Percentiles rank a stretch among this genome's conserved stretches.
Evolutionary conservation across 2,888 invertebrate species (phyloP).

Genomic region (Chloroclysta siterata): DNA sequence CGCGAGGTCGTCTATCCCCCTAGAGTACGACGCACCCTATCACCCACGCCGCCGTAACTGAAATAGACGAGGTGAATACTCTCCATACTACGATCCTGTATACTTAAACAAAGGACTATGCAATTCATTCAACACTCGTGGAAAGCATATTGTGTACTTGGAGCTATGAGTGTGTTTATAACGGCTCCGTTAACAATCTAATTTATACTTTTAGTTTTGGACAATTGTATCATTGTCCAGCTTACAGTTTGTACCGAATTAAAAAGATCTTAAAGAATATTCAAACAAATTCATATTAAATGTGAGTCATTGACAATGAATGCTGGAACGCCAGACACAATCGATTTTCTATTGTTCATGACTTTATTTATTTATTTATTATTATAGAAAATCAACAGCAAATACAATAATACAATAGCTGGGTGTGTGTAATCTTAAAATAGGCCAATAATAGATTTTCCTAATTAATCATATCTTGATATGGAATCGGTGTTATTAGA

Average conservation of each 20-base stretch:
- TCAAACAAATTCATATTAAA: too few relatives aligned
- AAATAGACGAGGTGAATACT: conserved; percentile 78
- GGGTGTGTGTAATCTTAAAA: too few relatives aligned
- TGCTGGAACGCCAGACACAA: too few relatives aligned
- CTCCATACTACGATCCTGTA: conserved; percentile 53
- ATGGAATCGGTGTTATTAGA: too few relatives aligned
- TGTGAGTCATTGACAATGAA: too few relatives aligned
- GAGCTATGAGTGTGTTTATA: background rate
- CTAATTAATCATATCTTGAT: too few relatives aligned
- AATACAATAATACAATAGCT: too few relatives aligned
- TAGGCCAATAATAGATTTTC: too few relatives aligned
- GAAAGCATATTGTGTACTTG: conserved; percentile 5
- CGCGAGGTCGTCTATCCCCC: conserved; percentile 58
- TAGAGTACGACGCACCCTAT: conserved; percentile 72
- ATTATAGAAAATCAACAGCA: too few relatives aligned
- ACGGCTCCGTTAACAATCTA: background rate
- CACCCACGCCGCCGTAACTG: conserved; percentile 66
- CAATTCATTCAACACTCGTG: conserved; percentile 33
- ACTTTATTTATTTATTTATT: too few relatives aligned
- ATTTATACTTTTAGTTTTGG: background rate
- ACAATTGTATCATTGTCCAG: background rate
- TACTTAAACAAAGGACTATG: conserved; percentile 55
- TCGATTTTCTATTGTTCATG: too few relatives aligned
- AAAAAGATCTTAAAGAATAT: too few relatives aligned
- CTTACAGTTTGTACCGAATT: background rate